A percentile compares a stretch with the other conserved stretches of the same genome.
Conservation (phyloP, 2,888 invertebrate genomes). For the Drosophila cognata region DNA sequence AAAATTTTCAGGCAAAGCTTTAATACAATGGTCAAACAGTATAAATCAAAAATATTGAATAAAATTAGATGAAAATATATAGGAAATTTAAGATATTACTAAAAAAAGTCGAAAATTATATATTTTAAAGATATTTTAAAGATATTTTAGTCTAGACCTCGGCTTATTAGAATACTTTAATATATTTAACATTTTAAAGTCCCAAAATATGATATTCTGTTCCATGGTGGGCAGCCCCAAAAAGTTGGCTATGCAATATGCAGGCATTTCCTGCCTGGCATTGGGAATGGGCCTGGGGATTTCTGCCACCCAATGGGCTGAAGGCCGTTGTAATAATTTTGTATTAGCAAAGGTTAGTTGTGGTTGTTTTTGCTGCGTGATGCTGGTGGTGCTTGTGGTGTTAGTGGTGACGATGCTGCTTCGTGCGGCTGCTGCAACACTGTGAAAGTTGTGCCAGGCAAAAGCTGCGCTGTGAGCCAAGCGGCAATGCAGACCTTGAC, state of each 20-base stretch:
- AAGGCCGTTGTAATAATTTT: constrained; percentile 71
- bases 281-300: constrained; percentile 6
- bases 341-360: constrained; percentile 75
- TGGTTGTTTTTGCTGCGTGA: constrained; percentile 40
- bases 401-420: constrained; percentile 13
- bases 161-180: neutral
- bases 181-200: neutral
- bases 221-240: constrained; percentile 17
- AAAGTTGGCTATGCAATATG: constrained; percentile 37
- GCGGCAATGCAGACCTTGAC: constrained; percentile 54
- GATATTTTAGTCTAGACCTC: neutral
- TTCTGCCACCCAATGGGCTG: constrained; percentile 39
- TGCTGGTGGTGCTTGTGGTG: neutral
- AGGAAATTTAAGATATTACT: neutral
- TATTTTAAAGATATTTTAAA: neutral
- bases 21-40: constrained; percentile 12
- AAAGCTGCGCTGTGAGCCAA: constrained; percentile 67
- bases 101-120: neutral
- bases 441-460: constrained; percentile 37
- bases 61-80: neutral
- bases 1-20: constrained; percentile 48
- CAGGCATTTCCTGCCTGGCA: constrained; percentile 45
- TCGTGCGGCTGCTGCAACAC: constrained; percentile 22
- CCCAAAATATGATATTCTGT: neutral
- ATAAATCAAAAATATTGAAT: neutral